A percentile compares a stretch with the other conserved stretches of the same genome.
These are phyloP conservation scores for Ictidomys tridecemlineatus DNA, from an alignment of 2,113 vertebrate genomes.

Conservation along the genomic window DNA sequence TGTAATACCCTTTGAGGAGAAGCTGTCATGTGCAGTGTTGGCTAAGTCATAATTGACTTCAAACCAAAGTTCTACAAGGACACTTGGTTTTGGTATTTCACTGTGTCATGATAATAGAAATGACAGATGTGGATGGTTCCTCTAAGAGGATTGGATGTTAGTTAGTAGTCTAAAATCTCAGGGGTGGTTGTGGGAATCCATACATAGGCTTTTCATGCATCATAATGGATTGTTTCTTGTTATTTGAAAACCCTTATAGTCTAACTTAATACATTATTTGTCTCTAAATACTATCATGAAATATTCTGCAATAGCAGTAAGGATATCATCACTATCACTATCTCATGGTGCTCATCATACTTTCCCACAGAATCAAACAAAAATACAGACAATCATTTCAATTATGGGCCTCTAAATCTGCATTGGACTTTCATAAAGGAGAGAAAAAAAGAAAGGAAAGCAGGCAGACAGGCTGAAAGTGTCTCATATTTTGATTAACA, in stretches of 20 bases:
- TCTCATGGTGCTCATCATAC: background rate
- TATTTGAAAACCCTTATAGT: background rate
- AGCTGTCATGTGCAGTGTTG: background rate
- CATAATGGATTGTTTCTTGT: background rate
- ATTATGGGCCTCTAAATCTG: background rate
- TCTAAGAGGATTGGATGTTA: background rate
- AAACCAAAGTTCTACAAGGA: background rate
- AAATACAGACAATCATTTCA: background rate
- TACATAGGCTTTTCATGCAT: background rate
- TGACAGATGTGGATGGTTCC: background rate
- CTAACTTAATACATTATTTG: background rate
- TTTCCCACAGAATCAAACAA: background rate
- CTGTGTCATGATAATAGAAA: background rate
- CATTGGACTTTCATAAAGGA: background rate
- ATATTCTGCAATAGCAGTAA: background rate
- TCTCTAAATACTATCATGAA: background rate
- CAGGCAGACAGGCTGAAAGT: background rate
- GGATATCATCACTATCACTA: background rate
- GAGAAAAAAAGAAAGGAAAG: background rate
- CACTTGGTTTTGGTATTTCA: background rate
- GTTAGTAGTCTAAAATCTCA: background rate
- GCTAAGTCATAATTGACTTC: background rate
- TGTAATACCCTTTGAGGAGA: background rate
- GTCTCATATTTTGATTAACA: background rate
- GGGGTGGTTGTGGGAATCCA: accelerated